These are phyloP conservation scores for Phytoseiulus persimilis DNA, from an alignment of 2,888 invertebrate species.

Conservation along the genomic window DNA sequence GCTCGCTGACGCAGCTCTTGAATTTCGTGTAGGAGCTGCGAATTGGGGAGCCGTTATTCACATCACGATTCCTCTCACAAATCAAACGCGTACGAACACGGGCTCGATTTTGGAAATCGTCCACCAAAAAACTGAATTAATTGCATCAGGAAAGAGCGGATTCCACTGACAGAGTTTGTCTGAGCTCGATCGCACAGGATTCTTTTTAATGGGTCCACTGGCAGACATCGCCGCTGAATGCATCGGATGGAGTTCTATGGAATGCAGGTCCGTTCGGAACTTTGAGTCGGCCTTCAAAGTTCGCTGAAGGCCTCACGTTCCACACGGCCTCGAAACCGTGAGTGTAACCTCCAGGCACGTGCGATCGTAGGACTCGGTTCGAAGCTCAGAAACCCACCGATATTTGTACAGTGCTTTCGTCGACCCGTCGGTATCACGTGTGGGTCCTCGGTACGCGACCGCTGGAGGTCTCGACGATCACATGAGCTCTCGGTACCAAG, in stretches of 20 bases:
- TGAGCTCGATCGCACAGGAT: too few relatives aligned
- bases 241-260: background rate
- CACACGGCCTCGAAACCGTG: background rate
- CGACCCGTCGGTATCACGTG: background rate
- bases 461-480: too few relatives aligned
- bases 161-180: too few relatives aligned
- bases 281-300: background rate
- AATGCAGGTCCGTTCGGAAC: background rate
- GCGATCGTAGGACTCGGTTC: background rate
- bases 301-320: background rate
- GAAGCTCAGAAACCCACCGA: background rate
- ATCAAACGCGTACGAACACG: too few relatives aligned
- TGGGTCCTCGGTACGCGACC: too few relatives aligned
- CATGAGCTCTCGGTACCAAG: background rate
- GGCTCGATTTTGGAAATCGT: too few relatives aligned
- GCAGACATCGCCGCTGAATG: background rate
- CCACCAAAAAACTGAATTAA: too few relatives aligned
- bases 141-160: too few relatives aligned
- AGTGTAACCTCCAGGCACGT: background rate
- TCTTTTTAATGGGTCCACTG: too few relatives aligned
- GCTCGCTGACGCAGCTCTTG: conserved; percentile 45
- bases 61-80: background rate
- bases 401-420: background rate
- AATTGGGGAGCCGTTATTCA: background rate
- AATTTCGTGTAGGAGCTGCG: conserved; percentile 45